These are phyloP conservation scores for Microtus oregoni DNA, from an alignment of 2,113 vertebrate genomes.

Conservation along the genomic window DNA sequence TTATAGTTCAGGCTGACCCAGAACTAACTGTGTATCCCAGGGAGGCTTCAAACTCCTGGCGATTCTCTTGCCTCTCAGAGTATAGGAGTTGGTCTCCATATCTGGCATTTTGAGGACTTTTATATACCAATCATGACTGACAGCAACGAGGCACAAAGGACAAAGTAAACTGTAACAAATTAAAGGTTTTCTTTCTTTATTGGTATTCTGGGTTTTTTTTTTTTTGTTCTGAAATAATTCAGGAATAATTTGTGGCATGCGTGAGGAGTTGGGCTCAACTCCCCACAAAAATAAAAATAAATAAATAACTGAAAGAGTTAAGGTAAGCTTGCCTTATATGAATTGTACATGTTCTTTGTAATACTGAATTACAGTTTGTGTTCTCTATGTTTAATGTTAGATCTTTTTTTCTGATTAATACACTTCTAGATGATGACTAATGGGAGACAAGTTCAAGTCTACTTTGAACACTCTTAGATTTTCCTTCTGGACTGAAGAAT, in stretches of 20 bases:
- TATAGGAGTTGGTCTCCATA: background rate
- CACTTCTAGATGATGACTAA: background rate
- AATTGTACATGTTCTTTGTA: background rate
- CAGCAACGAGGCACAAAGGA: background rate
- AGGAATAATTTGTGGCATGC: background rate
- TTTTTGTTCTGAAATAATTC: constrained; percentile 10
- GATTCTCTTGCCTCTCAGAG: background rate
- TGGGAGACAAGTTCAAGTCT: constrained; percentile 29
- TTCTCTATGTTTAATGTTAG: background rate
- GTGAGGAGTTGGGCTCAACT: background rate
- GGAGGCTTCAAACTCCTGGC: background rate
- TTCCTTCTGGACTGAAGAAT: constrained; percentile 61
- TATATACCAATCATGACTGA: background rate
- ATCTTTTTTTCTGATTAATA: background rate
- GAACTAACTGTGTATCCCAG: background rate
- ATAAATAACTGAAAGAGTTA: background rate
- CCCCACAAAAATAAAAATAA: background rate
- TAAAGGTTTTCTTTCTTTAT: background rate
- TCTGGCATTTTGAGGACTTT: background rate
- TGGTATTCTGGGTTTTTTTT: background rate
- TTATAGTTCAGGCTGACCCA: background rate
- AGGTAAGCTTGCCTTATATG: background rate
- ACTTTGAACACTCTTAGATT: constrained; percentile 59
- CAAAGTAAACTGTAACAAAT: background rate
- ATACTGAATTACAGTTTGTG: constrained; percentile 36